phyloP scores from a whole-genome alignment of 2,113 vertebrate species.

The Synodontis membranacea region DNA sequence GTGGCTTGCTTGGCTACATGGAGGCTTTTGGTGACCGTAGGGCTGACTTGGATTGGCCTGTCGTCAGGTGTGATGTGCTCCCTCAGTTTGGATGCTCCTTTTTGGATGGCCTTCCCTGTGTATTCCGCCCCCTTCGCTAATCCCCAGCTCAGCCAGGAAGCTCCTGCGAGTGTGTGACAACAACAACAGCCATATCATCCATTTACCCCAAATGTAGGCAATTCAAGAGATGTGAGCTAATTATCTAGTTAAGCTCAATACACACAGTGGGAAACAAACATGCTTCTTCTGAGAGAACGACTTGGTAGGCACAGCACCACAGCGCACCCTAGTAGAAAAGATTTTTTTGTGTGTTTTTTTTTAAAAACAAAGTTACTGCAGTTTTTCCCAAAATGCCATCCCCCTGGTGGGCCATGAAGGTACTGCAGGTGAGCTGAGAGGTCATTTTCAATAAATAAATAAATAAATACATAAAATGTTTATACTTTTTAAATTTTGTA shows the following conservation, averaged over 20 bases:
- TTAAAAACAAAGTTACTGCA: too few species aligned
- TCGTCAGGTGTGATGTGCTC: constrained; percentile 96
- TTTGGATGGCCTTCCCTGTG: constrained; percentile 93
- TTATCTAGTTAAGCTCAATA: background rate
- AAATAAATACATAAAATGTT: too few species aligned
- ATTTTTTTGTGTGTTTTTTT: too few species aligned
- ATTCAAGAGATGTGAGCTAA: background rate
- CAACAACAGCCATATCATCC: background rate
- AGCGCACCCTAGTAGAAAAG: too few species aligned
- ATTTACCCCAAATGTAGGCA: background rate
- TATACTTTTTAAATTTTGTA: too few species aligned
- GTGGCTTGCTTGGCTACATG: constrained; percentile 94
- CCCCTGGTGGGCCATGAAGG: too few species aligned
- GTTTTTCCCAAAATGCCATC: too few species aligned
- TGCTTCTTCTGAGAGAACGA: too few species aligned
- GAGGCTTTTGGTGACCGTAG: constrained; percentile 85
- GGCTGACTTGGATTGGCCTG: constrained; percentile 86
- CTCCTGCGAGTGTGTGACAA: constrained; percentile 75
- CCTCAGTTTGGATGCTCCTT: constrained; percentile 90
- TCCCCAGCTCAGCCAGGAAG: constrained; percentile 97
- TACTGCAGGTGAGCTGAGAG: too few species aligned
- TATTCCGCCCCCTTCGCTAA: constrained; percentile 93
- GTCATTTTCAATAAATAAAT: too few species aligned
- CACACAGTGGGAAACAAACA: too few species aligned
- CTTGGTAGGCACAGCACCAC: too few species aligned